These are phyloP conservation scores for Drosophila truncata DNA, from an alignment of 1,140 invertebrate genomes.

Conservation along the genomic window DNA sequence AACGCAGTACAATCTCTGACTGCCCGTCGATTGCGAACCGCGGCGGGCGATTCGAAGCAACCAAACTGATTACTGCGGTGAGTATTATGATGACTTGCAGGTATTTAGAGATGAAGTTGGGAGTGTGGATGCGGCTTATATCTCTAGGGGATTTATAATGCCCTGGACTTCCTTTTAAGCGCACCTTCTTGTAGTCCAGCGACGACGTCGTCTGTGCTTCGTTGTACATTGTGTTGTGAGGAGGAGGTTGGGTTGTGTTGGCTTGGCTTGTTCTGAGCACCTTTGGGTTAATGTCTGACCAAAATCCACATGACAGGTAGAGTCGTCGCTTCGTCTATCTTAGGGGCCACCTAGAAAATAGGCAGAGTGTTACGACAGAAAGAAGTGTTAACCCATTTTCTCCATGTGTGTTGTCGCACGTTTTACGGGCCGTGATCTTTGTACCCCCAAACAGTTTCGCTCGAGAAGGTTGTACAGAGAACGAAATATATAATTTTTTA, in stretches of 20 bases:
- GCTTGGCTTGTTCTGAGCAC: conserved; percentile 12
- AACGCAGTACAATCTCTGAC: conserved; percentile 94
- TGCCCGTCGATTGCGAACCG: conserved; percentile 94
- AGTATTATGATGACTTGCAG: conserved; percentile 55
- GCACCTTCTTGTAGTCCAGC: conserved; percentile 71
- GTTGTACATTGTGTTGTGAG: conserved; percentile 62
- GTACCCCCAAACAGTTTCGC: conserved; percentile 73
- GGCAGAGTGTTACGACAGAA: conserved; percentile 63
- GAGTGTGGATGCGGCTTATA: conserved; percentile 7
- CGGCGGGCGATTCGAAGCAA: conserved; percentile 90
- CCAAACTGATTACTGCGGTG: conserved; percentile 35
- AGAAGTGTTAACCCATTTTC: conserved; percentile 67
- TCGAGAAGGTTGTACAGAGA: conserved; percentile 56
- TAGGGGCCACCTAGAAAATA: conserved; percentile 70
- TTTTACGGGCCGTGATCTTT: conserved; percentile 66
- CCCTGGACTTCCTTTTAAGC: conserved; percentile 61
- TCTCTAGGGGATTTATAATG: conserved; percentile 2
- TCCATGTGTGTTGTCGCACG: conserved; percentile 53
- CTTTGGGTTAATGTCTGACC: conserved; percentile 31
- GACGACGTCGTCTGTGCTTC: conserved; percentile 28
- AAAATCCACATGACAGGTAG: conserved; percentile 55
- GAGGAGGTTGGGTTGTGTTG: conserved; percentile 1
- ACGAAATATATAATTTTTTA: not conserved
- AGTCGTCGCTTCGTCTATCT: conserved; percentile 10
- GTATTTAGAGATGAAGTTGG: not conserved